Conservation (phyloP, 2,888 invertebrate genomes). For the Sussaba pulchella region DNA sequence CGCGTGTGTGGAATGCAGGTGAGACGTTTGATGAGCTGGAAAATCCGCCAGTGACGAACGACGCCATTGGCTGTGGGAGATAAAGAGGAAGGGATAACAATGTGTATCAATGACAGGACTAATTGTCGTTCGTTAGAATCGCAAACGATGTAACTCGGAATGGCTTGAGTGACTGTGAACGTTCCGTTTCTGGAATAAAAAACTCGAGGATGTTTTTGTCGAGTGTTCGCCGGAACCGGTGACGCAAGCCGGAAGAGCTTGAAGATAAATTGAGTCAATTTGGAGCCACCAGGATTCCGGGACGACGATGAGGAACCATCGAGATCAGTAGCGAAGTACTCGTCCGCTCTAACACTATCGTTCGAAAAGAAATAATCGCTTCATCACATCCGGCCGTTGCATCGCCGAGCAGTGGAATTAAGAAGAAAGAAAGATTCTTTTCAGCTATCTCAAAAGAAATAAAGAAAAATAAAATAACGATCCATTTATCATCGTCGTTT, state of each 20-base stretch:
- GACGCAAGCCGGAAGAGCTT: conserved; percentile 21
- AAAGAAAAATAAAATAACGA: too few relatives aligned
- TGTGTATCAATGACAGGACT: background rate
- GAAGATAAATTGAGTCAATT: conserved; percentile 60
- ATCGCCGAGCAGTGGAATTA: too few relatives aligned
- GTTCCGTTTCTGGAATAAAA: too few relatives aligned
- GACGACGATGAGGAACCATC: conserved; percentile 14
- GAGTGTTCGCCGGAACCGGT: background rate
- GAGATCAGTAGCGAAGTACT: background rate
- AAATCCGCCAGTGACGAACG: conserved; percentile 1
- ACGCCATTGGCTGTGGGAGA: too few relatives aligned
- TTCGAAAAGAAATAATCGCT: too few relatives aligned
- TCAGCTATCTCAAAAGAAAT: too few relatives aligned
- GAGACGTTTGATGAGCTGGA: background rate
- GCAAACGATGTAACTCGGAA: background rate
- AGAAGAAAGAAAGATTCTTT: conserved; percentile 51
- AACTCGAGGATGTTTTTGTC: background rate
- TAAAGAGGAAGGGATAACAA: too few relatives aligned
- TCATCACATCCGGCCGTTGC: too few relatives aligned
- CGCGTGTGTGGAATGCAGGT: background rate
- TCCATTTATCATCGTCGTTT: conserved; percentile 32
- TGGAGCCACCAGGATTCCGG: background rate
- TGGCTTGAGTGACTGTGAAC: too few relatives aligned
- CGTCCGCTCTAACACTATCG: too few relatives aligned
- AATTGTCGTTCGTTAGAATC: background rate